Evolutionary conservation across 30 jellyfish, hydroid and myxozoan species (phyloP).

Genomic region (Hydra vulgaris): DNA sequence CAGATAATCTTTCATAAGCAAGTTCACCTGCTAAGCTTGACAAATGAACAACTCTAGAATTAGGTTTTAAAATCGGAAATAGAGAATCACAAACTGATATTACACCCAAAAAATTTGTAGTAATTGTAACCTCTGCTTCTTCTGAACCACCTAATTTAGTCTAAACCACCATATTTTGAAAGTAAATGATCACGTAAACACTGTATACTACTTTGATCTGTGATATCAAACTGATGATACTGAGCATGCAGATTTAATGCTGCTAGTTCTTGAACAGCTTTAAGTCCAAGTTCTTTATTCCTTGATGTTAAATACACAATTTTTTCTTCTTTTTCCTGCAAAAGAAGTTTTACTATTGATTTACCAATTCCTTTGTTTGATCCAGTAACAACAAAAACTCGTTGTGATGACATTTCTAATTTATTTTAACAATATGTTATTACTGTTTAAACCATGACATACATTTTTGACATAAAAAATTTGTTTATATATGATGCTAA

Average conservation of each 20-base stretch:
- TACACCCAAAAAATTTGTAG: slow-evolving; percentile 50
- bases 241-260: slow-evolving; percentile 42
- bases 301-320: slow-evolving; percentile 49
- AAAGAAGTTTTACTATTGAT: slow-evolving; percentile 29
- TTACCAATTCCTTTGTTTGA: slow-evolving; percentile 30
- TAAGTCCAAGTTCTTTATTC: slow-evolving; percentile 38
- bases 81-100: slow-evolving; percentile 52
- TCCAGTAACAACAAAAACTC: slow-evolving; percentile 39
- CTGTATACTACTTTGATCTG: slow-evolving; percentile 15
- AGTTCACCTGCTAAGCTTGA: slow-evolving; percentile 11
- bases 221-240: slow-evolving; percentile 66
- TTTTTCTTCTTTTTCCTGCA: slow-evolving; percentile 23
- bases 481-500: too few species aligned
- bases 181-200: slow-evolving; percentile 21
- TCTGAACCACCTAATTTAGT: slow-evolving; percentile 84
- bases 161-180: slow-evolving; percentile 45
- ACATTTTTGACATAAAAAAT: too few species aligned
- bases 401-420: slow-evolving; percentile 1
- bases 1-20: slow-evolving; percentile 7
- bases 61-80: slow-evolving; percentile 46
- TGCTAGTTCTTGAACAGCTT: slow-evolving; percentile 47
- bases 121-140: slow-evolving; percentile 60
- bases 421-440: too few species aligned
- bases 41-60: slow-evolving; percentile 53
- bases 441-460: too few species aligned